Conservation (phyloP, 2,113 vertebrate species). For the Ciconia boyciana region DNA sequence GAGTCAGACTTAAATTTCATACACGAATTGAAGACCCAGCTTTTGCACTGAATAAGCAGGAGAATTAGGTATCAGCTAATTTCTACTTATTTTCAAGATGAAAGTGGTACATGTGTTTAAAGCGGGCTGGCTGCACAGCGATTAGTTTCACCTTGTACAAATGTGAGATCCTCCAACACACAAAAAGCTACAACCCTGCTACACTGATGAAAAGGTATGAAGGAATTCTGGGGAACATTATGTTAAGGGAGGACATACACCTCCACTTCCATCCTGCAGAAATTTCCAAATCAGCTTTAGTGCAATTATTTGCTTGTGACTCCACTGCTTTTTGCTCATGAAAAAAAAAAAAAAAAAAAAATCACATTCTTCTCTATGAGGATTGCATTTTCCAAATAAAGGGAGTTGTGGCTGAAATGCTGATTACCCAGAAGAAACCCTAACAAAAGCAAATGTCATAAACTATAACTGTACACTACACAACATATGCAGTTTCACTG, state of each 20-base stretch:
- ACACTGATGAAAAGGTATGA: neutral
- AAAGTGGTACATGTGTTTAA: neutral
- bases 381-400: neutral
- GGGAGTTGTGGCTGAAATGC: neutral
- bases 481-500: neutral
- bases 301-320: neutral
- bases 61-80: neutral
- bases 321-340: neutral
- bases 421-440: constrained; percentile 46
- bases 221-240: neutral
- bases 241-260: neutral
- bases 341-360: neutral
- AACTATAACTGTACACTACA: neutral
- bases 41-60: neutral
- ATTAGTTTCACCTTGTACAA: neutral
- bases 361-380: neutral
- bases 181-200: neutral
- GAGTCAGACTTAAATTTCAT: neutral
- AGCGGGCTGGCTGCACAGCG: neutral
- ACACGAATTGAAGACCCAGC: neutral
- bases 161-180: neutral
- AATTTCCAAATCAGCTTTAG: neutral
- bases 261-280: neutral
- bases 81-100: neutral
- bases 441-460: constrained; percentile 40